A percentile compares a stretch with the other conserved stretches of the same genome.
Evolutionary conservation across 2,888 invertebrate genomes (phyloP).

Genomic region (Amblyjoppa proteus): DNA sequence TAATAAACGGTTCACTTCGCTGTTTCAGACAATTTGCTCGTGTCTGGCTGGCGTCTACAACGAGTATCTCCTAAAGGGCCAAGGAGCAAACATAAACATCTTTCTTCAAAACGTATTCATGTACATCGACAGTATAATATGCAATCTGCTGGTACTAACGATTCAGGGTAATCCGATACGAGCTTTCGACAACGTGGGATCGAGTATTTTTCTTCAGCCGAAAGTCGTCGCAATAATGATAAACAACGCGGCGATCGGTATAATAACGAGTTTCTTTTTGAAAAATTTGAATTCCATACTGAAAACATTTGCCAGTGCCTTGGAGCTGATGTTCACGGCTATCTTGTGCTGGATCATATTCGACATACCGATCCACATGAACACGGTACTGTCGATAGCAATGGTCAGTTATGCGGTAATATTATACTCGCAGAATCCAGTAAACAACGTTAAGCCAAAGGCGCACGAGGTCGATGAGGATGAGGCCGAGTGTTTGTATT

Average conservation of each 20-base stretch:
- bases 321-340: constrained; percentile 96
- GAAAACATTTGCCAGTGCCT: constrained; percentile 97
- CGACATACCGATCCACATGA: constrained; percentile 93
- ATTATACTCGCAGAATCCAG: constrained; percentile 96
- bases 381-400: constrained; percentile 92
- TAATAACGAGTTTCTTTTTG: constrained; percentile 97
- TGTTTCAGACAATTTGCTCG: constrained; percentile 94
- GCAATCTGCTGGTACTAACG: constrained; percentile 91
- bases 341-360: constrained; percentile 94
- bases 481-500: constrained; percentile 39
- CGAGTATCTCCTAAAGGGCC: constrained; percentile 95
- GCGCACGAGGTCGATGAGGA: constrained; percentile 38
- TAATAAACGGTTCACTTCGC: constrained; percentile 20
- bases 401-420: constrained; percentile 94
- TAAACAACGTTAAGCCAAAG: constrained; percentile 83
- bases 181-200: constrained; percentile 87
- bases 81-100: constrained; percentile 94
- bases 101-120: constrained; percentile 98
- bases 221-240: constrained; percentile 93
- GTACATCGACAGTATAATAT: constrained; percentile 97
- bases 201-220: constrained; percentile 87
- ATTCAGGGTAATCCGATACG: constrained; percentile 88
- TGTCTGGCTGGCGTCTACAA: constrained; percentile 98
- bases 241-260: constrained; percentile 96
- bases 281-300: constrained; percentile 97